Percentiles rank a stretch among this genome's conserved stretches.
Conservation (phyloP, 2,888 invertebrate genomes). For the Panopea generosa region DNA sequence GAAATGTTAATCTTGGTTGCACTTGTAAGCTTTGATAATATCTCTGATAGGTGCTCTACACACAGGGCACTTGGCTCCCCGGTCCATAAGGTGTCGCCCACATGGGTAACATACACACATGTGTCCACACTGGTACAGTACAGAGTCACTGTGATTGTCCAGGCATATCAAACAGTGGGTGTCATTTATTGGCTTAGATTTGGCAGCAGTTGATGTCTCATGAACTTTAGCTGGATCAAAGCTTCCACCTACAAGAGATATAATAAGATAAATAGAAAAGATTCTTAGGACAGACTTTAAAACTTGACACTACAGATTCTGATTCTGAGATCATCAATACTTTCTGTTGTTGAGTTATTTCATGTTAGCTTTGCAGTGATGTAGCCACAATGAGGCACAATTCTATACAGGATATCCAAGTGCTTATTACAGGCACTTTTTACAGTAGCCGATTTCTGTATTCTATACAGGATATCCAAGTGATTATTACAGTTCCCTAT, state of each 20-base stretch:
- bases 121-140: constrained; percentile 85
- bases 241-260: background rate
- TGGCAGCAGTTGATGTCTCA: constrained; percentile 19
- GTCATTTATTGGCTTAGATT: constrained; percentile 76
- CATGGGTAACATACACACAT: constrained; percentile 84
- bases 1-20: constrained; percentile 71
- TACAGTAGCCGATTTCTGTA: too few relatives aligned
- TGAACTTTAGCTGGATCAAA: too few relatives aligned
- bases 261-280: too few relatives aligned
- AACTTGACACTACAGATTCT: too few relatives aligned
- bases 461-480: too few relatives aligned
- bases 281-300: background rate
- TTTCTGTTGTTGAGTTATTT: too few relatives aligned
- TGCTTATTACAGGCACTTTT: too few relatives aligned
- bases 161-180: constrained; percentile 83
- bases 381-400: too few relatives aligned
- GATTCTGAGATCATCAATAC: too few relatives aligned
- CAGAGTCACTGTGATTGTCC: constrained; percentile 81
- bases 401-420: too few relatives aligned
- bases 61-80: constrained; percentile 82
- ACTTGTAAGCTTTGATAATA: constrained; percentile 81
- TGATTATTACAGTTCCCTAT: too few relatives aligned
- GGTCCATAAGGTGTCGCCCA: constrained; percentile 78
- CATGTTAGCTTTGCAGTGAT: too few relatives aligned
- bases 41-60: constrained; percentile 84